These are phyloP conservation scores for Frankliniella intonsa DNA, from an alignment of 2,888 invertebrate genomes.

Conservation along the genomic window DNA sequence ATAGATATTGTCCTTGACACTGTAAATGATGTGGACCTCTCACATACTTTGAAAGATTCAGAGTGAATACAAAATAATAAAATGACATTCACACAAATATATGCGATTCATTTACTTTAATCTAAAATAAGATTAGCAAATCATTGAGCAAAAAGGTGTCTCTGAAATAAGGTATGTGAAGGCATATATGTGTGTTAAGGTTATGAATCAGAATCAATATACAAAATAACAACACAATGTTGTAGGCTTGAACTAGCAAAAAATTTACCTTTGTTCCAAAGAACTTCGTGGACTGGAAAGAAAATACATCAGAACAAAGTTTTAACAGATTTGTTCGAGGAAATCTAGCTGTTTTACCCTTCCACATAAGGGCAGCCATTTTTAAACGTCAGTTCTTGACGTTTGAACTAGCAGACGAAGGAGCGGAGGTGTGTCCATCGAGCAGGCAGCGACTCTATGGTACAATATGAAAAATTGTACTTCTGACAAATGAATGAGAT, in stretches of 20 bases:
- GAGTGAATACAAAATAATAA: neutral
- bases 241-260: too few relatives aligned
- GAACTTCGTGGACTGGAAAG: neutral
- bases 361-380: conserved; percentile 19
- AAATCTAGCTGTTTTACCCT: neutral
- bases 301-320: neutral
- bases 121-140: too few relatives aligned
- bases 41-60: too few relatives aligned
- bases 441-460: neutral
- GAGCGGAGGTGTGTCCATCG: neutral
- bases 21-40: too few relatives aligned
- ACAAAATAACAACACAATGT: neutral
- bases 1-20: neutral
- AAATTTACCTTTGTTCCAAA: neutral
- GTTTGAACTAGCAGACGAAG: neutral
- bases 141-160: neutral
- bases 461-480: neutral
- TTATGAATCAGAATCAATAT: neutral
- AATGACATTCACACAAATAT: neutral
- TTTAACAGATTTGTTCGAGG: neutral
- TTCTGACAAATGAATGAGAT: too few relatives aligned
- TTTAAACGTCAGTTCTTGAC: conserved; percentile 9
- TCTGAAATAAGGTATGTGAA: neutral
- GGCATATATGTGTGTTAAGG: neutral
- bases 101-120: too few relatives aligned